phyloP scores from a whole-genome alignment of 1,140 invertebrate species.

The Cyphomyrmex costatus region DNA sequence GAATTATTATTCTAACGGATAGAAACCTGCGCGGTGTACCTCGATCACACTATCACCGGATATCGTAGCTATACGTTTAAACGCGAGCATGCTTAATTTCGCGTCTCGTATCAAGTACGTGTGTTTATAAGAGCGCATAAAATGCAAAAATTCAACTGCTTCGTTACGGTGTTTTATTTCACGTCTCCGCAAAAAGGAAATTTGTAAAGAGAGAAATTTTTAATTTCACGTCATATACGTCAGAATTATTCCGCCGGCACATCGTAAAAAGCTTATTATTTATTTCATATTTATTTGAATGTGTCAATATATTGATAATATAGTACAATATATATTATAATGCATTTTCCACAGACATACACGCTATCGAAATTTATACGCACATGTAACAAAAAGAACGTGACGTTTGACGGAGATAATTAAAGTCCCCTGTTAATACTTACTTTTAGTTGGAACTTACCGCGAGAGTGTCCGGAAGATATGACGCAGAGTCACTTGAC shows the following conservation, averaged over 20 bases:
- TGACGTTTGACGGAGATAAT: not conserved
- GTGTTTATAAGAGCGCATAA: conserved; percentile 35
- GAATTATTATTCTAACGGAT: conserved; percentile 72
- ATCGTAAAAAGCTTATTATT: not conserved
- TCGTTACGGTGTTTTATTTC: conserved; percentile 31
- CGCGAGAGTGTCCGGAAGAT: conserved; percentile 15
- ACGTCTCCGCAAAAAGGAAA: not conserved
- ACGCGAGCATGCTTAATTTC: not conserved
- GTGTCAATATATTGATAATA: too few species aligned
- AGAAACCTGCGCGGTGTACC: conserved; percentile 8
- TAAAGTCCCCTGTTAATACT: not conserved
- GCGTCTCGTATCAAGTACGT: not conserved
- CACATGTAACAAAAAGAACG: not conserved
- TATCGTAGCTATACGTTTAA: conserved; percentile 6
- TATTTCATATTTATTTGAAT: not conserved
- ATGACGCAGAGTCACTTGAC: conserved; percentile 23
- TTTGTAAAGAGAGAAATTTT: not conserved
- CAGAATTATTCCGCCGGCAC: not conserved
- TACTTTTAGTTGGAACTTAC: not conserved
- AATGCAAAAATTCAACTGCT: conserved; percentile 36
- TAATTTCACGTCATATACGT: not conserved
- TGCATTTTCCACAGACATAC: not conserved
- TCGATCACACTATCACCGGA: not conserved
- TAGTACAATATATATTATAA: not conserved
- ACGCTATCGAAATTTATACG: not conserved